Evolutionary conservation across 92 coral and sea anemone genomes (phyloP).

Genomic region (Palythoa grandis): DNA sequence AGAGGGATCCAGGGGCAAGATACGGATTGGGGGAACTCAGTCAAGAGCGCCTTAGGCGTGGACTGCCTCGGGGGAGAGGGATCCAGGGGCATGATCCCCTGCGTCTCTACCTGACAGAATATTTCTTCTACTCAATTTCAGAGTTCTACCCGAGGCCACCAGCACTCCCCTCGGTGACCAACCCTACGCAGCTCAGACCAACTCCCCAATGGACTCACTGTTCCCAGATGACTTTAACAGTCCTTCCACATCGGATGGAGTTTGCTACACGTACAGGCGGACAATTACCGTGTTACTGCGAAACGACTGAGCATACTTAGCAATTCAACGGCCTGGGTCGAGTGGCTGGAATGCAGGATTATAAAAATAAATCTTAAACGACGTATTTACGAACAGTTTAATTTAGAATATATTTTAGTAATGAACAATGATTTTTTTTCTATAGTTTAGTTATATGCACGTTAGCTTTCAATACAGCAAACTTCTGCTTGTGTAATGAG

Average conservation of each 20-base stretch:
- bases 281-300: conserved; percentile 1
- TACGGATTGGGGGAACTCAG: too few species aligned
- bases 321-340: background rate
- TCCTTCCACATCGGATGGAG: conserved; percentile 9
- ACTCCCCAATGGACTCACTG: conserved; percentile 40
- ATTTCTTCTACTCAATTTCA: background rate
- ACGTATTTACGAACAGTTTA: background rate
- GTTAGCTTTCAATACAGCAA: background rate
- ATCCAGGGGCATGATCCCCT: too few species aligned
- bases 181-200: conserved; percentile 15
- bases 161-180: background rate
- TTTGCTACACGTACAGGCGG: conserved; percentile 30
- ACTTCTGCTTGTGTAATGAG: background rate
- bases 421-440: too few species aligned
- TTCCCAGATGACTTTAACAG: conserved; percentile 31
- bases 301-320: background rate
- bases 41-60: too few species aligned
- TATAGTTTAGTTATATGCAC: background rate
- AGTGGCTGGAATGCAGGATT: background rate
- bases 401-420: background rate
- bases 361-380: background rate
- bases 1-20: too few species aligned
- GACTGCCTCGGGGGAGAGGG: too few species aligned
- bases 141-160: conserved; percentile 38
- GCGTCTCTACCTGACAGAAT: background rate